Evolutionary conservation across 2,797 vertebrate genomes (phyloP).

Genomic region (Pipistrellus nathusii): DNA sequence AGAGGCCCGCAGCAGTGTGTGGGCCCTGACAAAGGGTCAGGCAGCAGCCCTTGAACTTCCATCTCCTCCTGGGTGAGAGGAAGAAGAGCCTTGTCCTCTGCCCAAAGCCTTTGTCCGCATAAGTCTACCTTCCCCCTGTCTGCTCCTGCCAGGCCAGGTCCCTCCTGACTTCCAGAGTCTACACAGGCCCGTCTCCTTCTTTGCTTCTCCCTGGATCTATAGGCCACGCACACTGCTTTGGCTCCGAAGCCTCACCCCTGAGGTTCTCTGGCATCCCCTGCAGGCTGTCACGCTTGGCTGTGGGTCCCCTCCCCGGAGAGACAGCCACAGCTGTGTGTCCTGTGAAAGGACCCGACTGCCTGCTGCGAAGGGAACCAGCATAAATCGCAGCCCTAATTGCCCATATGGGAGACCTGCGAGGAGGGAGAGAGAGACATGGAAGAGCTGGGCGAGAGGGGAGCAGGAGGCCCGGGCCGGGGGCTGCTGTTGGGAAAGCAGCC

Average conservation of each 20-base stretch:
- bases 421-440: background rate
- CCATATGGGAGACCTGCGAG: constrained; percentile 15
- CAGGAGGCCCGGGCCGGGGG: background rate
- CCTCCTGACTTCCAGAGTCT: background rate
- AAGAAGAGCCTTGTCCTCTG: background rate
- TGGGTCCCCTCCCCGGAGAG: background rate
- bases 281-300: background rate
- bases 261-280: background rate
- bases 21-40: background rate
- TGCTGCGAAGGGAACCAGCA: background rate
- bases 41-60: background rate
- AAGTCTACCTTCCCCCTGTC: background rate
- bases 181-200: background rate
- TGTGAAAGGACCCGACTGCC: background rate
- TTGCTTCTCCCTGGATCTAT: background rate
- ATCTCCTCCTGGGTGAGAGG: background rate
- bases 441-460: background rate
- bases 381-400: background rate
- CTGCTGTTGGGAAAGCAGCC: background rate
- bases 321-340: background rate
- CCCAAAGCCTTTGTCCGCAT: background rate
- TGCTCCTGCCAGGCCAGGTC: background rate
- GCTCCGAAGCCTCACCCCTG: background rate
- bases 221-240: background rate
- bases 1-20: background rate